Evolutionary conservation across 1,140 invertebrate species (phyloP), one percentile per base, ranked within the genome.

Genomic region (Trichonephila clavata): DNA sequence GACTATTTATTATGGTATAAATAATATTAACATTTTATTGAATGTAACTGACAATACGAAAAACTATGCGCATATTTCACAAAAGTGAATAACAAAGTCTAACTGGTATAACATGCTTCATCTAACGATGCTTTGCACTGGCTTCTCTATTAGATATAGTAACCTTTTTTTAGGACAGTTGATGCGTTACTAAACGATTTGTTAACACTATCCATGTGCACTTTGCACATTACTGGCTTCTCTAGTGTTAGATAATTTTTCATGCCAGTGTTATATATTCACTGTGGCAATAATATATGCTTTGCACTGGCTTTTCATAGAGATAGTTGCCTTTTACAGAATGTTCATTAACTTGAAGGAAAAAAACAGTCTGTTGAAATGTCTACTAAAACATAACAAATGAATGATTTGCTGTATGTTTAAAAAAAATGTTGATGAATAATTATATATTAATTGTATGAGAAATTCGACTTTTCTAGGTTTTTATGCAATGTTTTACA

Each of bases 241-340:
- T 24, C 24, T 18, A 59, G 16, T 13, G 18, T 32, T 77, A 77
- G 71, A 77, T 7, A 77, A 4, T 71, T 16, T 3, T 77, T 32
- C 24, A 39, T 77, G 71, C 71, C 71, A 77, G 71, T 39, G 71
- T 7, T 14, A 32, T 2, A 20, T 6, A 32, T 24, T 14, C 65
- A 68, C 71, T 18, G 18, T 20, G 13, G 32, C 71, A 77, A 77
- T 32, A 18, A 16, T 77, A 32, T 77, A 18, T 63, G 86, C 86
- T 87, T 87, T 87, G 86, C 86, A 87, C 86, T 63, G 61, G 32
- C 86, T 87, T 61, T 63, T 21, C n/a, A 83, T 83, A 83, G 81
- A 83, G 50, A 83, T 83, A 83, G 81, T 18, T 77, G 24, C 71
- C 71, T 24, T 16, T 16, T 18, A 32, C 71, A 16, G 71, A 39